These are phyloP conservation scores for Rhagonycha fulva DNA, from an alignment of 2,888 invertebrate genomes.

Conservation along the genomic window DNA sequence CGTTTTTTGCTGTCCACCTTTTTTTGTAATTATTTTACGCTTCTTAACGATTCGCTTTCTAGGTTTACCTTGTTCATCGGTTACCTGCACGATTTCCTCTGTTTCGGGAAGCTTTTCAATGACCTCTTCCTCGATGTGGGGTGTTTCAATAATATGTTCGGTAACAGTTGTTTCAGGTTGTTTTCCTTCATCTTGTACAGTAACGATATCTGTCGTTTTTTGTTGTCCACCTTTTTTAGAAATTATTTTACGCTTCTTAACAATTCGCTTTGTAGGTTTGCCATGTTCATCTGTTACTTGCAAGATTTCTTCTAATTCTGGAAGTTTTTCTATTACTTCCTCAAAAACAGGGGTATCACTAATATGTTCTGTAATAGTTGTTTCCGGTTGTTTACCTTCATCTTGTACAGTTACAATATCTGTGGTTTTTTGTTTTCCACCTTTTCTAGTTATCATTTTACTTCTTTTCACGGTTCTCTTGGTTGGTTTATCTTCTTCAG, in stretches of 20 bases:
- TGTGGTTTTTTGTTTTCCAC: conserved; percentile 39
- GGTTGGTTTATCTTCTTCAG: conserved; percentile 26
- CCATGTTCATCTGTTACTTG: conserved; percentile 36
- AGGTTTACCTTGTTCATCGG: conserved; percentile 38
- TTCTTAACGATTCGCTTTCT: conserved; percentile 49
- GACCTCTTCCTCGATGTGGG: not conserved
- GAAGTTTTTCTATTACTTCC: conserved; percentile 31
- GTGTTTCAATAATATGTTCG: not conserved
- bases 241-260: conserved; percentile 49
- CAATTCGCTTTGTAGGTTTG: conserved; percentile 40
- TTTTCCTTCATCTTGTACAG: not conserved
- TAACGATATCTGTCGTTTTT: conserved; percentile 40
- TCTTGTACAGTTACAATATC: conserved; percentile 32
- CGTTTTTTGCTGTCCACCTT: conserved; percentile 51
- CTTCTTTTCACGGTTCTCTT: conserved; percentile 44
- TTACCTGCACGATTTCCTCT: conserved; percentile 41
- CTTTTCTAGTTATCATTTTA: conserved; percentile 48
- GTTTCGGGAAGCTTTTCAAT: conserved; percentile 46
- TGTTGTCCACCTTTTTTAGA: conserved; percentile 38
- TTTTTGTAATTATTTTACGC: conserved; percentile 53
- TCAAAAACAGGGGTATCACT: conserved; percentile 35
- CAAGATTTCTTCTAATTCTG: conserved; percentile 35
- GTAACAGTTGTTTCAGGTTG: not conserved
- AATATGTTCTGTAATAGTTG: conserved; percentile 29
- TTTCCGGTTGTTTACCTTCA: conserved; percentile 28